phyloP scores from a whole-genome alignment of 1,140 invertebrate species.

The Drosophila sucinea region DNA sequence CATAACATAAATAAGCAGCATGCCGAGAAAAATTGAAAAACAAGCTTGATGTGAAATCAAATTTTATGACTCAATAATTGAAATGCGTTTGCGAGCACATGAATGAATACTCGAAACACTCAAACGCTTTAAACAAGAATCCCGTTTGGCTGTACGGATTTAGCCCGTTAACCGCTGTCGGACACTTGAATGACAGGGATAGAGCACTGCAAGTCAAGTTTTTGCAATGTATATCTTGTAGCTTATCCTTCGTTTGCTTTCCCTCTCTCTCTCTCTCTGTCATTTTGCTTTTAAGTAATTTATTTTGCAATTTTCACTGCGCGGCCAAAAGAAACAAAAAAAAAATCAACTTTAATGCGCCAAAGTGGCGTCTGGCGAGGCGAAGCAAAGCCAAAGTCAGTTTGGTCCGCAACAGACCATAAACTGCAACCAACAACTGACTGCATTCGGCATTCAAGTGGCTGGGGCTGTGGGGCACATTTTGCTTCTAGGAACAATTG shows the following conservation, averaged over 20 bases:
- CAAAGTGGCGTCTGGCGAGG: conserved; percentile 22
- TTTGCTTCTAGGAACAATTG: conserved; percentile 64
- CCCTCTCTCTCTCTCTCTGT: not conserved
- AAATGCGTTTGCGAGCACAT: conserved; percentile 60
- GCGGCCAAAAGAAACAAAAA: conserved; percentile 39
- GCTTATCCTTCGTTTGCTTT: not conserved
- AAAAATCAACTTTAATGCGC: conserved; percentile 49
- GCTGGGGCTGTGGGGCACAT: conserved; percentile 38
- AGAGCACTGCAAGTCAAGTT: conserved; percentile 10
- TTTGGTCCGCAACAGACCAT: conserved; percentile 61
- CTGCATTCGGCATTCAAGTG: conserved; percentile 46
- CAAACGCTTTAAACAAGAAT: conserved; percentile 44
- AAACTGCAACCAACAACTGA: conserved; percentile 69
- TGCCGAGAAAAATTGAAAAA: conserved; percentile 62
- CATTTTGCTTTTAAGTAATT: conserved; percentile 29
- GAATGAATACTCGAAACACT: conserved; percentile 9
- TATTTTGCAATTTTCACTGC: conserved; percentile 60
- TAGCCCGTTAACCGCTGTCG: conserved; percentile 24
- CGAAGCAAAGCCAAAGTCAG: conserved; percentile 6
- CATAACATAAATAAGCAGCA: conserved; percentile 68
- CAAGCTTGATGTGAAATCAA: conserved; percentile 68
- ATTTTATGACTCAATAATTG: conserved; percentile 81
- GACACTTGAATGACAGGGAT: conserved; percentile 1
- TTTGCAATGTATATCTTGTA: conserved; percentile 5
- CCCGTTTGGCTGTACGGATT: conserved; percentile 29